Evolutionary conservation across 2,113 vertebrate genomes (phyloP).

Genomic region (Leptocoma aspasia): DNA sequence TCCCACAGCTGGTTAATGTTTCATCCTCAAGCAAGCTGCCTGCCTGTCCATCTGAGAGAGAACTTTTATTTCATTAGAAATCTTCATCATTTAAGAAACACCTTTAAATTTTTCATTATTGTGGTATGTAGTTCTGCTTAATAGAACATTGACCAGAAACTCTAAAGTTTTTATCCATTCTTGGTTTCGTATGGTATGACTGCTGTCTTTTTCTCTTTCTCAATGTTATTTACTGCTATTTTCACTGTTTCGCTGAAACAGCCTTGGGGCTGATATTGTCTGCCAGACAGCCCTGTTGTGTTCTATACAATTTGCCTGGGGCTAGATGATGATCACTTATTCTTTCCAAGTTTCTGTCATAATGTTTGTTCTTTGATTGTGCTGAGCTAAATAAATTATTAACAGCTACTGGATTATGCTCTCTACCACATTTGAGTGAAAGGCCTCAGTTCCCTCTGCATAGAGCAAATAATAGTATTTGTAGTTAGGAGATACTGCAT

Average conservation of each 20-base stretch:
- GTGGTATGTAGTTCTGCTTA: background rate
- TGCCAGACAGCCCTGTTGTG: background rate
- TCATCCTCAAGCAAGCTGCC: background rate
- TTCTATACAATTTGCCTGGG: background rate
- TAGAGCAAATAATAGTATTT: background rate
- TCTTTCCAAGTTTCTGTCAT: background rate
- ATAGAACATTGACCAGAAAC: background rate
- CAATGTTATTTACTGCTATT: background rate
- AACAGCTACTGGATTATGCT: background rate
- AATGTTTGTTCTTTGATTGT: background rate
- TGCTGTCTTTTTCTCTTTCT: background rate
- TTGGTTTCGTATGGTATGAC: background rate
- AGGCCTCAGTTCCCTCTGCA: background rate
- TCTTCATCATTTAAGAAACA: background rate
- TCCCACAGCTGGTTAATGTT: fast-evolving
- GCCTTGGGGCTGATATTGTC: background rate
- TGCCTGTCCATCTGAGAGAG: background rate
- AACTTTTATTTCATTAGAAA: background rate
- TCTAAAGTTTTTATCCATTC: background rate
- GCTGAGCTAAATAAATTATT: constrained; percentile 1
- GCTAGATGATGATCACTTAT: background rate
- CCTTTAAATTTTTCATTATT: background rate
- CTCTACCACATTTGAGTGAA: background rate
- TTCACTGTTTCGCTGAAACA: background rate
- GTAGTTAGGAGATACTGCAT: background rate